Percentiles rank a stretch among this genome's conserved stretches.
Conservation (phyloP, 2,797 vertebrate species). For the Kryptolebias ocellatus region DNA sequence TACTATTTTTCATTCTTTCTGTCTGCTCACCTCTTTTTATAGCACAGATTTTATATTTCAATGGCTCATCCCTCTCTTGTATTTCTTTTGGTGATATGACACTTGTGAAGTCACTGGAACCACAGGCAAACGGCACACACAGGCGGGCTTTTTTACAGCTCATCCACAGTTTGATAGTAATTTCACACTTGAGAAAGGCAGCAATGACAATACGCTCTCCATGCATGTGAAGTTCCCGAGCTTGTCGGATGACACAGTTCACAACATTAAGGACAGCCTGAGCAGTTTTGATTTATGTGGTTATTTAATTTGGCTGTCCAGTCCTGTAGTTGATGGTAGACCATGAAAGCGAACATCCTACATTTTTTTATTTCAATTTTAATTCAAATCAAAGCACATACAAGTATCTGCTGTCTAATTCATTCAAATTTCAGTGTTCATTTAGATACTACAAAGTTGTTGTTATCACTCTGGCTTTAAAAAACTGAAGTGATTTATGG, state of each 20-base stretch:
- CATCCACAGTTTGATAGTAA: constrained; percentile 43
- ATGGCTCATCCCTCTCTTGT: constrained; percentile 21
- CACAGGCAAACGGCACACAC: constrained; percentile 13
- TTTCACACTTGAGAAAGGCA: constrained; percentile 57
- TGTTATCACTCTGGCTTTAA: constrained; percentile 18
- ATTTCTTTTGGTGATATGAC: constrained; percentile 22
- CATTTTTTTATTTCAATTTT: constrained; percentile 9
- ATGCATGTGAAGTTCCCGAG: constrained; percentile 14
- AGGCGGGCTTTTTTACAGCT: constrained; percentile 27
- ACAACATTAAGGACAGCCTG: constrained; percentile 39
- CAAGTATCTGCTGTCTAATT: not conserved
- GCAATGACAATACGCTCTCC: constrained; percentile 17
- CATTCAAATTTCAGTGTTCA: constrained; percentile 11
- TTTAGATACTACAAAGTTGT: constrained; percentile 19
- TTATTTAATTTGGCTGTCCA: constrained; percentile 34
- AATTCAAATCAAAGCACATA: constrained; percentile 33
- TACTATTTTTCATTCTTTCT: not conserved
- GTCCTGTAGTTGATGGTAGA: constrained; percentile 3
- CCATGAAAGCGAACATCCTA: constrained; percentile 19
- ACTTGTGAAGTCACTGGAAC: constrained; percentile 38
- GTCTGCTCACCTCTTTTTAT: constrained; percentile 6
- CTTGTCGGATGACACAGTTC: constrained; percentile 35
- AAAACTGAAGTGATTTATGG: constrained; percentile 38
- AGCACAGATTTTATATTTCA: constrained; percentile 10
- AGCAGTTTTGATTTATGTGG: constrained; percentile 42